A percentile compares a stretch with the other conserved stretches of the same genome.
Conservation (phyloP, 1,140 invertebrate species). For the Pachypeltis micranthus region DNA sequence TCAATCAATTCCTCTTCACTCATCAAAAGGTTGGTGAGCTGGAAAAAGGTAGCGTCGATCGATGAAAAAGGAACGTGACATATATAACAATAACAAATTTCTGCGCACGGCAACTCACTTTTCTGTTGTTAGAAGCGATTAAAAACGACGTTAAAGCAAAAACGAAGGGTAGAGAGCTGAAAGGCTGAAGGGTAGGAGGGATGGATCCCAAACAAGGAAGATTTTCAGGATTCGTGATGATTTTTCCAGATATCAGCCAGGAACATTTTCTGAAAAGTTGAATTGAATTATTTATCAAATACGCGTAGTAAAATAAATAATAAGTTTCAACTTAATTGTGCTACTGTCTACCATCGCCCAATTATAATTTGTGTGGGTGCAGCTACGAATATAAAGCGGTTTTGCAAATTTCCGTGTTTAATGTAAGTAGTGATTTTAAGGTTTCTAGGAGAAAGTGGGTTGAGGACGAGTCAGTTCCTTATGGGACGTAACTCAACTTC, state of each 20-base stretch:
- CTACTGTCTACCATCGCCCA: too few species aligned
- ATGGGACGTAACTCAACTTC: too few species aligned
- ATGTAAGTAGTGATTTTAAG: neutral
- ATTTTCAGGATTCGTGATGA: slow-evolving; percentile 22
- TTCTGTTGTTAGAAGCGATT: slow-evolving; percentile 15
- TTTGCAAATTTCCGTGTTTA: neutral
- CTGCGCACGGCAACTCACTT: slow-evolving; percentile 13
- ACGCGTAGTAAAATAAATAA: neutral
- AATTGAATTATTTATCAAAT: neutral
- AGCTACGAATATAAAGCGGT: neutral
- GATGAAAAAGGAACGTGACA: neutral
- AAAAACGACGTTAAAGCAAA: slow-evolving; percentile 20
- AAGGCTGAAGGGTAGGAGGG: slow-evolving; percentile 20
- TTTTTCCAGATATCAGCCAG: slow-evolving; percentile 24
- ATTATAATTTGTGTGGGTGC: too few species aligned
- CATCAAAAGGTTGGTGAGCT: slow-evolving; percentile 22
- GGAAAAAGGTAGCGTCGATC: slow-evolving; percentile 2
- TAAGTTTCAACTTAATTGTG: neutral
- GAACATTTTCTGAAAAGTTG: slow-evolving; percentile 24
- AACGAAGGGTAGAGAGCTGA: slow-evolving; percentile 25
- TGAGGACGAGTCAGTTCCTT: too few species aligned
- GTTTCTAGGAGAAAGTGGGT: neutral
- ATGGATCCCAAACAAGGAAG: slow-evolving; percentile 25
- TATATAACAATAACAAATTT: neutral
- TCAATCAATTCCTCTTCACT: slow-evolving; percentile 15